Evolutionary conservation across 1,140 invertebrate species (phyloP), one percentile per base, ranked within the genome.

Genomic region (Tribolium madens): DNA sequence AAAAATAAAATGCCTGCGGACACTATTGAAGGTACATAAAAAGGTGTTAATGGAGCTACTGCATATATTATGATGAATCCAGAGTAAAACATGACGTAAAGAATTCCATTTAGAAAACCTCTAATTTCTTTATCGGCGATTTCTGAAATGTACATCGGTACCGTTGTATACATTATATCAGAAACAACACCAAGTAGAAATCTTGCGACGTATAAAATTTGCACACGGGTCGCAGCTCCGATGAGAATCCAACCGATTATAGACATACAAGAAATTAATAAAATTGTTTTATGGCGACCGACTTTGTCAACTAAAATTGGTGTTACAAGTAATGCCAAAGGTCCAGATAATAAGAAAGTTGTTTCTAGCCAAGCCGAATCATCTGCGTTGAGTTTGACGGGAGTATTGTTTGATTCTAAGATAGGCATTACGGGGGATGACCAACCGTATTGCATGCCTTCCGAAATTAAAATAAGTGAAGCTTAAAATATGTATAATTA

Each of bases 241-340:
- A 92, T 91, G 0, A 90, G 69, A 0, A 86, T 15, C 91, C 92
- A 94, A 2, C 91, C 92, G 0, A 91, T 89, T 1, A 89, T 13
- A 0, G 89, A 85, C 0, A 93, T 31, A 91, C 79, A 80, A 86
- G 88, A 80, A 93, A 90, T 85, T 0, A 89, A 53, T 10, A 92
- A 82, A 3, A 93, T 87, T 0, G 90, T 87, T 10, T 83, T 82
- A 81, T 91, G 92, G 1, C 93, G 84, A 1, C 93, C 93, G 31
- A 90, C 79, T 79, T 87, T 89, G 80, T 93, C 91, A 1, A 93
- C 87, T 7, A 89, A 76, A 57, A 73, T 82, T 14, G 87, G 79
- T 52, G 87, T 88, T 7, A 90, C 87, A 0, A 90, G 85, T 0
- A 91, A 90, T 2, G 90, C 90, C 0, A 87, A 80, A 36, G 92